Evolutionary conservation across 2,113 vertebrate species (phyloP).

Genomic region (Nettapus auritus): DNA sequence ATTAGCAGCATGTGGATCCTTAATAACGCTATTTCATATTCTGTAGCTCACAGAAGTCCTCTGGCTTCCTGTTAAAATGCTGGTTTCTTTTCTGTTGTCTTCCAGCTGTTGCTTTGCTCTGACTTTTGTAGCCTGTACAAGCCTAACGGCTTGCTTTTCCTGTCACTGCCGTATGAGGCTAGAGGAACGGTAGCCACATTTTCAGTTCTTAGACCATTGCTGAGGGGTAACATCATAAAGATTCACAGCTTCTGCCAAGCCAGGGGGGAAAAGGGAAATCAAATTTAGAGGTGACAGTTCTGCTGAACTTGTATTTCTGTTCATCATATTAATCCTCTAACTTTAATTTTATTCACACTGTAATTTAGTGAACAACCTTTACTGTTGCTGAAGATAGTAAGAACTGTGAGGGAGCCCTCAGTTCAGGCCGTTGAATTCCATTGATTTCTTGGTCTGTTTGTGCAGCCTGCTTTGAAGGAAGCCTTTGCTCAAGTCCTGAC

Average conservation of each 20-base stretch:
- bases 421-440: too few species aligned
- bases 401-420: neutral
- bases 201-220: neutral
- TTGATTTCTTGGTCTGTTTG: neutral
- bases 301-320: neutral
- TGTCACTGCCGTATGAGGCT: rapidly evolving
- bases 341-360: neutral
- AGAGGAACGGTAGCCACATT: neutral
- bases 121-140: neutral
- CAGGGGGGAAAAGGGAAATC: neutral
- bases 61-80: neutral
- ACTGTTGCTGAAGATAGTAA: neutral
- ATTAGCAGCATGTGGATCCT: neutral
- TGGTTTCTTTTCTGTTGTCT: neutral
- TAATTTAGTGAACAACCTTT: neutral
- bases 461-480: neutral
- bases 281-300: neutral
- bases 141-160: rapidly evolving
- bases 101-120: neutral
- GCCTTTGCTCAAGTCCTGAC: neutral
- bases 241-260: neutral
- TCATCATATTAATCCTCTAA: neutral
- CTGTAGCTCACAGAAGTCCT: neutral
- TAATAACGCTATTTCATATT: neutral
- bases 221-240: neutral